Percentiles rank a stretch among this genome's conserved stretches.
These are phyloP conservation scores for Amaurobius ferox DNA, from an alignment of 2,888 invertebrate genomes.

Conservation along the genomic window DNA sequence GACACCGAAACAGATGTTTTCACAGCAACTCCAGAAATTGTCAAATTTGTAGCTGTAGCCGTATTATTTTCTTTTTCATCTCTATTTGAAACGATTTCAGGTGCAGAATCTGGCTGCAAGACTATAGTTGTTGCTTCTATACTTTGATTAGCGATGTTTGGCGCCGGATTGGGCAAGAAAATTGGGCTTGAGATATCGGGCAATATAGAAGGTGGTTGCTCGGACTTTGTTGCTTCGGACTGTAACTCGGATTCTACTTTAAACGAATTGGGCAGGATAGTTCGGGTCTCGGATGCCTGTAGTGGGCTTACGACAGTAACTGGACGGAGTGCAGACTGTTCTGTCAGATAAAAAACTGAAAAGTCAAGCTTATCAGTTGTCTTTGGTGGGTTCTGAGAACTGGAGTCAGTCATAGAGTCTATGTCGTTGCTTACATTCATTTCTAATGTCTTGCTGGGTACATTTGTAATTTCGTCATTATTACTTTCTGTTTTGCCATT, in stretches of 20 bases:
- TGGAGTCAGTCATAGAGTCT: background rate
- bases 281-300: conserved; percentile 8
- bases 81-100: too few relatives aligned
- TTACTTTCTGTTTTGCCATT: too few relatives aligned
- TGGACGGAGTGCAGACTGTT: conserved; percentile 64
- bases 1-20: conserved; percentile 57
- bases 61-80: background rate
- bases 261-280: conserved; percentile 6
- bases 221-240: background rate
- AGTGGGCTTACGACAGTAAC: conserved; percentile 37
- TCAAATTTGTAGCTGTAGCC: conserved; percentile 18
- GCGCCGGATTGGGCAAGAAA: conserved; percentile 44
- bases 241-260: background rate
- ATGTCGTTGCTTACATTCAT: conserved; percentile 11
- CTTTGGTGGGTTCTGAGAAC: background rate
- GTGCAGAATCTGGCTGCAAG: conserved; percentile 30
- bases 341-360: conserved; percentile 20
- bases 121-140: conserved; percentile 17
- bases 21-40: conserved; percentile 43
- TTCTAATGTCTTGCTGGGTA: background rate
- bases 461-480: background rate
- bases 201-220: background rate
- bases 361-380: background rate
- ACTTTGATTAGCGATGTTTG: conserved; percentile 19
- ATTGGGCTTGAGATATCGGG: conserved; percentile 37